Evolutionary conservation across 2,113 vertebrate genomes (phyloP).

Genomic region (Nothoprocta pentlandii): DNA sequence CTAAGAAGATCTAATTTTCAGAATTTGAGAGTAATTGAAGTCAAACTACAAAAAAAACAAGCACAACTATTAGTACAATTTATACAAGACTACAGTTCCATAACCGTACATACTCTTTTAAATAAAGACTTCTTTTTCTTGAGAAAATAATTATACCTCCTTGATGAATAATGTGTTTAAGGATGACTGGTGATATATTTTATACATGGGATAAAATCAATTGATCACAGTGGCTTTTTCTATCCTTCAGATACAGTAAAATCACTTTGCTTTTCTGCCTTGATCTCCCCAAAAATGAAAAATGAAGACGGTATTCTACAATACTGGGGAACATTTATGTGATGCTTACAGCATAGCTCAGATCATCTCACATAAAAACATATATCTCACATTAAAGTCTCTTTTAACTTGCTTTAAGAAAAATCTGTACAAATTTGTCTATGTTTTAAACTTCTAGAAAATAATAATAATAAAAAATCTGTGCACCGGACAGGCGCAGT

Average conservation of each 20-base stretch:
- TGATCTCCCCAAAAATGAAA: background rate
- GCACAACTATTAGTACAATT: slow-evolving; percentile 37
- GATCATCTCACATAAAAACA: background rate
- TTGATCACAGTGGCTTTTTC: background rate
- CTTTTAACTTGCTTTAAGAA: background rate
- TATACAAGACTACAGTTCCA: background rate
- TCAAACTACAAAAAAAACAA: slow-evolving; percentile 39
- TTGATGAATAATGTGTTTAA: background rate
- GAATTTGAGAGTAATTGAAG: slow-evolving; percentile 60
- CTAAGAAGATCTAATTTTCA: slow-evolving; percentile 50
- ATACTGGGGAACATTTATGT: accelerated
- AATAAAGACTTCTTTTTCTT: background rate
- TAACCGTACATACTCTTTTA: background rate
- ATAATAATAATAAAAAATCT: background rate
- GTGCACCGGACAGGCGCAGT: background rate
- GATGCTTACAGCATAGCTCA: background rate
- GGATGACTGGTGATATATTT: background rate
- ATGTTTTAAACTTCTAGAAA: background rate
- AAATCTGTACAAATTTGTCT: background rate
- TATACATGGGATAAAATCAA: background rate
- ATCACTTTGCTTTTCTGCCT: background rate
- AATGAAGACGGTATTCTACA: background rate
- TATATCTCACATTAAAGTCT: background rate
- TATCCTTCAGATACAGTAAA: background rate
- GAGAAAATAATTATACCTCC: background rate